A percentile compares a stretch with the other conserved stretches of the same genome.
Evolutionary conservation across 1,140 invertebrate species (phyloP).

Genomic region (Neodiprion lecontei): DNA sequence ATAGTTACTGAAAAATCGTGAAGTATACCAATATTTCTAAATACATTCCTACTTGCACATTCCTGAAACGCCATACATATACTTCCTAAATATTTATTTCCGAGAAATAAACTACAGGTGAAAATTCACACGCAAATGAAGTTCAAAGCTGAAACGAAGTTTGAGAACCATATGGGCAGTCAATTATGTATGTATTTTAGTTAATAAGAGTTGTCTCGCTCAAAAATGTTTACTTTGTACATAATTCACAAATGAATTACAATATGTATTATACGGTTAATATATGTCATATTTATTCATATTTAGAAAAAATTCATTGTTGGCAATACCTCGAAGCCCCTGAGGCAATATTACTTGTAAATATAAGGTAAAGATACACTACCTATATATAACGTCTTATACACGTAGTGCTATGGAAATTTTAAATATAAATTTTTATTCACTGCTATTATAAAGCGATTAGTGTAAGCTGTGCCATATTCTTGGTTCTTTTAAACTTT

Average conservation of each 20-base stretch:
- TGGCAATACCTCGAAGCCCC: not conserved
- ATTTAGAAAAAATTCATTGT: constrained; percentile 12
- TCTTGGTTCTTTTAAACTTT: not conserved
- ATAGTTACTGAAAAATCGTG: not conserved
- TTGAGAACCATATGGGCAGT: constrained; percentile 41
- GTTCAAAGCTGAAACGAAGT: constrained; percentile 10
- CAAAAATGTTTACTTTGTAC: constrained; percentile 32
- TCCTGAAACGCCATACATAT: constrained; percentile 20
- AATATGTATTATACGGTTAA: constrained; percentile 32
- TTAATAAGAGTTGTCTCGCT: constrained; percentile 43
- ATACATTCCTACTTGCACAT: constrained; percentile 22
- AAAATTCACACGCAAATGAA: constrained; percentile 25
- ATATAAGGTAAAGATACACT: not conserved
- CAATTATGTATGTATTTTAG: constrained; percentile 40
- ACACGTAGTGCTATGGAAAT: not conserved
- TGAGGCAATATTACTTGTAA: constrained; percentile 1
- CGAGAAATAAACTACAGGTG: constrained; percentile 22
- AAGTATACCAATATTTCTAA: constrained; percentile 7
- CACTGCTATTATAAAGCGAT: not conserved
- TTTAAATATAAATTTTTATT: constrained; percentile 1
- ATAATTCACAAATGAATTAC: constrained; percentile 23
- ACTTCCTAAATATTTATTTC: constrained; percentile 25
- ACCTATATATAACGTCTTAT: not conserved
- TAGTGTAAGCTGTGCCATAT: not conserved
- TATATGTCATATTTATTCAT: constrained; percentile 41